Base-by-base conservation (phyloP, 2,888 invertebrate species). In the Ellobium chinense region DNA sequence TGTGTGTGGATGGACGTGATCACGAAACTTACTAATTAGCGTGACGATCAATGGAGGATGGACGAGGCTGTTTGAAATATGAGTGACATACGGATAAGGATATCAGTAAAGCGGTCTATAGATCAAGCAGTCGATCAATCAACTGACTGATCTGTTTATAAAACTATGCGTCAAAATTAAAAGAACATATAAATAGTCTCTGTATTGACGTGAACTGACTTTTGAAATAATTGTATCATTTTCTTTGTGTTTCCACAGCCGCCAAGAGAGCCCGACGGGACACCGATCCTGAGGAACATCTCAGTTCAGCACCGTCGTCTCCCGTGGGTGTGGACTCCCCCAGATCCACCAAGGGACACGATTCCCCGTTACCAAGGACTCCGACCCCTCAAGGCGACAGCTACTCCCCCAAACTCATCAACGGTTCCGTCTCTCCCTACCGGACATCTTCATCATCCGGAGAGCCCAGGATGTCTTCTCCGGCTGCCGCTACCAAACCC, bases 221-320 rank as follows among this genome's bases (percentile, higher is more conserved):
- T n/a, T n/a, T n/a, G n/a, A n/a, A n/a, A n/a, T n/a, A n/a, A n/a
- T 18, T n/a, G 7, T 36, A 18, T 2, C 3, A 68, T 12, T 68
- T 9, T 58, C 62, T 31, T 3, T 70, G 27, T 78, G 3, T 74
- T 54, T 66, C 82, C 84, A 31, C 87, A 88, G 87, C 82, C 60
- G 70, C 84, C 14, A 89, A 89, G 74, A 74, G 86, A 69, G 73
- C 84, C 7, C 83, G 86, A 54, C 63, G 80, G 27, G 86, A 87
- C 24, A 58, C 60, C n/a, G 83, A 85, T 21, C 77, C 69, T 27
- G 86, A 85, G 7, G 84, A 85, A 1, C 46, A 37, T 3, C 72
- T 9, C 1, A 66, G 58, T 14, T 73, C 80, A n/a, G 31, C 36
- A 24, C 58, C 73, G 0, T 54, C 74, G 9, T 74, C 80, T 4